Evolutionary conservation across 2,113 vertebrate genomes (phyloP), one percentile per base, ranked within the genome.

Genomic region (Turdus rufiventris): DNA sequence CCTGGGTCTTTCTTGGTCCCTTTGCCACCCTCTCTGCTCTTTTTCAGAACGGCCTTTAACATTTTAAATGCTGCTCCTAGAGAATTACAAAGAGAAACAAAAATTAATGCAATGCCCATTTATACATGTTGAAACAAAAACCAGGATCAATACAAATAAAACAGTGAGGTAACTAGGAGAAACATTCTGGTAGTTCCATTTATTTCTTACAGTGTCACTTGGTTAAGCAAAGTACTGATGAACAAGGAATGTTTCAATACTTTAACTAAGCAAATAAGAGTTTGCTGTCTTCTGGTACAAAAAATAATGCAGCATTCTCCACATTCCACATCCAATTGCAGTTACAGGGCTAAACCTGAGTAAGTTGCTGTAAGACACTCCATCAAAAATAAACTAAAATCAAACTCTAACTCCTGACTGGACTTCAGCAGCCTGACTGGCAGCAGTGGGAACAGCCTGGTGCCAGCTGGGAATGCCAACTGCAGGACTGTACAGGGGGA

Each of bases 31-130:
- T 99, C 99, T 97, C 99, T 98, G 97, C 98, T 99, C 98, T 99
- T 99, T 97, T 99, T 99, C 88, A 99, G 97, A 97, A 99, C 99
- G 9, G 99, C 98, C 97, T 99, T 99, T 96, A 99, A 98, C 99
- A 99, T 99, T 96, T 97, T 97, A 95, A 43, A 81, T 19, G 95
- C 51, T 76, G 89, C 29, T 94, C 96, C 98, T 97, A 62, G 60
- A 95, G 82, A 51, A 86, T 14, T 79, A 83, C 18, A 72, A 56
- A 85, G 66, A 95, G 91, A 95, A 96, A 89, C 40, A 83, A 53
- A 80, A 70, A 85, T 56, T 79, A 94, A 78, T 15, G 60, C 36
- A 77, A 56, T 8, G 10, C 28, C 57, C 26, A 31, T 24, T 84
- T 66, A 80, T 62, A 48, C 15, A 77, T 71, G 88, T 23, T 1